A percentile compares a stretch with the other conserved stretches of the same genome.
These are phyloP conservation scores for Athalia cordata DNA, from an alignment of 2,888 invertebrate genomes.

Conservation along the genomic window DNA sequence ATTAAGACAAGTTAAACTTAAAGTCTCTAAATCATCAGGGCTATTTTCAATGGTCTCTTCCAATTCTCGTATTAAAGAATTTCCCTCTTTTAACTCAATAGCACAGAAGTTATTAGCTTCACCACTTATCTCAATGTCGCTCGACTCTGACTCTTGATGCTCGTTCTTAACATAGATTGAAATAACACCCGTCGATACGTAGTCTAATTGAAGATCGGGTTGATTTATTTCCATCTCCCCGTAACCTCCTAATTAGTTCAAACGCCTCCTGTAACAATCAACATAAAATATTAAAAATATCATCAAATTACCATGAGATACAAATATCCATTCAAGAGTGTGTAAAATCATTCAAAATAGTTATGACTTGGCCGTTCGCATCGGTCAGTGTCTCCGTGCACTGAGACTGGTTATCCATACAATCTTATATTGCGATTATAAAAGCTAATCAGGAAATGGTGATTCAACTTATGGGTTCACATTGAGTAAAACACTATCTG, in stretches of 20 bases:
- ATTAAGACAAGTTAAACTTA: conserved; percentile 51
- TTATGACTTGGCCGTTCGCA: too few relatives aligned
- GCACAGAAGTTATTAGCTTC: conserved; percentile 58
- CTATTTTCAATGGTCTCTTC: conserved; percentile 20
- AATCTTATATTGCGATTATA: too few relatives aligned
- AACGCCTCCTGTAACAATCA: conserved; percentile 38
- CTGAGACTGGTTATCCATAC: too few relatives aligned
- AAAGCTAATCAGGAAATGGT: too few relatives aligned
- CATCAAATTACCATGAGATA: background rate
- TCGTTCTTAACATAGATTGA: conserved; percentile 53
- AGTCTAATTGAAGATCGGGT: conserved; percentile 56
- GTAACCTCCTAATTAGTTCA: conserved; percentile 10
- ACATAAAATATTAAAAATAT: conserved; percentile 4
- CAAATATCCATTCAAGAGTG: too few relatives aligned
- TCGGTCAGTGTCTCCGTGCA: too few relatives aligned
- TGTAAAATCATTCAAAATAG: too few relatives aligned
- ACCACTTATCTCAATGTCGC: conserved; percentile 53
- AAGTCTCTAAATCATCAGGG: conserved; percentile 41
- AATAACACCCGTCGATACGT: conserved; percentile 54
- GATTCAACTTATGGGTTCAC: too few relatives aligned
- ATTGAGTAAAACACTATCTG: too few relatives aligned
- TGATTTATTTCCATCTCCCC: conserved; percentile 64
- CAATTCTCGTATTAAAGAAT: conserved; percentile 28
- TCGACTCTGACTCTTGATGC: conserved; percentile 52
- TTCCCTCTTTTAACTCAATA: conserved; percentile 55